Percentiles rank a stretch among this genome's conserved stretches.
phyloP scores from a whole-genome alignment of 2,888 invertebrate genomes.

The Nomada fabriciana region DNA sequence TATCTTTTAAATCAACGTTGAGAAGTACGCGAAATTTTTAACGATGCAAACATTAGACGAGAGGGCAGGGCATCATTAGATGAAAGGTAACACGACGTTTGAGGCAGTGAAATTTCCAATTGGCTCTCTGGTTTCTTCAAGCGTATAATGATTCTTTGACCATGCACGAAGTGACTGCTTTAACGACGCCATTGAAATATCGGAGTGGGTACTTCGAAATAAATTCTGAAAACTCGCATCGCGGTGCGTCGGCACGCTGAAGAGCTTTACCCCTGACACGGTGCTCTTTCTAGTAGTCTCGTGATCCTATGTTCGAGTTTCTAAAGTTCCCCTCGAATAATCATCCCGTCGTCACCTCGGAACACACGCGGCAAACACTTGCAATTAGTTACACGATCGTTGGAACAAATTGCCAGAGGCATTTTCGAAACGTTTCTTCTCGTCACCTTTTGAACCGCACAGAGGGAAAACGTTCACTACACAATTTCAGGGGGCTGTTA shows the following conservation, averaged over 20 bases:
- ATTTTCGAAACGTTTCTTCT: not conserved
- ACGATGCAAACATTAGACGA: constrained; percentile 14
- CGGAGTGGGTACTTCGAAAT: constrained; percentile 41
- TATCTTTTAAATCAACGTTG: not conserved
- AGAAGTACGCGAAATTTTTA: not conserved
- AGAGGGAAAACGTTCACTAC: not conserved
- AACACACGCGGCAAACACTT: not conserved
- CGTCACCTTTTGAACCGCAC: not conserved
- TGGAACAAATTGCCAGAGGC: not conserved
- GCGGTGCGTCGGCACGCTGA: constrained; percentile 3
- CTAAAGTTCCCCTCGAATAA: constrained; percentile 47
- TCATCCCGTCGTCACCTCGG: constrained; percentile 16
- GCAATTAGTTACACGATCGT: not conserved
- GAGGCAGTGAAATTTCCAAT: constrained; percentile 16
- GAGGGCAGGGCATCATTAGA: no score
- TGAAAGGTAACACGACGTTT: not conserved
- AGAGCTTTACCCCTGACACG: constrained; percentile 25
- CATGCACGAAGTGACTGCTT: not conserved
- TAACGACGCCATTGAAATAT: constrained; percentile 39
- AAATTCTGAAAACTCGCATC: constrained; percentile 41
- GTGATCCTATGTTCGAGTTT: constrained; percentile 17
- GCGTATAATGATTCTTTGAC: constrained; percentile 34
- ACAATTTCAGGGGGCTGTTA: not conserved
- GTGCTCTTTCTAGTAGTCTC: constrained; percentile 31
- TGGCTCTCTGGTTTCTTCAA: not conserved